A percentile compares a stretch with the other conserved stretches of the same genome.
These are phyloP conservation scores for Spilarctia lutea DNA, from an alignment of 2,888 invertebrate species.

Conservation along the genomic window DNA sequence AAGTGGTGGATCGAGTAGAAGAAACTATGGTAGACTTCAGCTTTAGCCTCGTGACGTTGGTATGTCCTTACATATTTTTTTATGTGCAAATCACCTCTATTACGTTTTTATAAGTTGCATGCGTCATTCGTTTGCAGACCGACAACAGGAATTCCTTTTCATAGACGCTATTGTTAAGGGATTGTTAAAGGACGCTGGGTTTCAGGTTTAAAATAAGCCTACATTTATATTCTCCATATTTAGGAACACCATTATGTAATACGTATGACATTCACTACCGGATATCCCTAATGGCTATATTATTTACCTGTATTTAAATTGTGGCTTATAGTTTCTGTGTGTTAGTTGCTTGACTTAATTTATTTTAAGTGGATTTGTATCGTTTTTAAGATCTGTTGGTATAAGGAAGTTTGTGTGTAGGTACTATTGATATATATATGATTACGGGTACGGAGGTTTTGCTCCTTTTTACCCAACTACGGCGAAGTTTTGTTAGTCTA, in stretches of 20 bases:
- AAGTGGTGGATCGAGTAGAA: background rate
- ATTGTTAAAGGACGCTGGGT: background rate
- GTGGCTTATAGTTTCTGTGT: background rate
- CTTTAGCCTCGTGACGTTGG: background rate
- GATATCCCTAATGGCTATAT: background rate
- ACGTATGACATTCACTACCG: background rate
- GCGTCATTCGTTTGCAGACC: background rate
- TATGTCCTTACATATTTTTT: slow-evolving; percentile 1
- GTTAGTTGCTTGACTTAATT: background rate
- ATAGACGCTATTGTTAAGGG: background rate
- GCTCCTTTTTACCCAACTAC: background rate
- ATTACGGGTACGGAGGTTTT: background rate
- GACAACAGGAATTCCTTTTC: background rate
- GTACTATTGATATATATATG: background rate
- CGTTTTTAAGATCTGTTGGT: background rate
- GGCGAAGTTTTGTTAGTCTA: too few relatives aligned
- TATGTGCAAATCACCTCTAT: background rate
- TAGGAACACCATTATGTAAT: background rate
- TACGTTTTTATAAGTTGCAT: background rate
- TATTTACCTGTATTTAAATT: background rate
- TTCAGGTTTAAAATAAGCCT: background rate
- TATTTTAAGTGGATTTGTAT: background rate
- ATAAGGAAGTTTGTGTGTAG: background rate
- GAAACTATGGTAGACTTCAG: background rate
- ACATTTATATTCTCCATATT: background rate